A percentile compares a stretch with the other conserved stretches of the same genome.
These are phyloP conservation scores for Callipepla californica DNA, from an alignment of 2,113 vertebrate species.

Conservation along the genomic window DNA sequence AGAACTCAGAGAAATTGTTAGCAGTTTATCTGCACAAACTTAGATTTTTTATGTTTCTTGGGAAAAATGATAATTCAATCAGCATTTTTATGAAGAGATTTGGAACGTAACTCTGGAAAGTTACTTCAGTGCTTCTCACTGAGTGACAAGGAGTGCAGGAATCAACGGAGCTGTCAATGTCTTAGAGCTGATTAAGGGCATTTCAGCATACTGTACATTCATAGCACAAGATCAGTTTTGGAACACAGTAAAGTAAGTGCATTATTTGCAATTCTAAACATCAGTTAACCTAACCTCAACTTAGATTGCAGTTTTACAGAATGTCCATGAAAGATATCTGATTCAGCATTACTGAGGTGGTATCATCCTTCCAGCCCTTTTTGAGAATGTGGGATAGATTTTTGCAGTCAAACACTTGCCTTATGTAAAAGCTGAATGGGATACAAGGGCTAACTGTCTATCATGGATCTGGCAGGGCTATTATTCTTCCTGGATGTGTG, in stretches of 20 bases:
- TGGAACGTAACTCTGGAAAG: not conserved
- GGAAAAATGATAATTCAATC: not conserved
- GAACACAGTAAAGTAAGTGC: not conserved
- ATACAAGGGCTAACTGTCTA: not conserved
- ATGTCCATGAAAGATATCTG: not conserved
- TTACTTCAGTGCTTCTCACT: not conserved
- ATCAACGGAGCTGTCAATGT: not conserved
- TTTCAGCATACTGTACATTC: not conserved
- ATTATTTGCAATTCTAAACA: not conserved
- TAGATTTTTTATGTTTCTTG: not conserved
- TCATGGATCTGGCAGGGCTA: not conserved
- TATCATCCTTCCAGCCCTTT: not conserved
- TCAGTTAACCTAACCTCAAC: not conserved
- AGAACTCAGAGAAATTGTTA: not conserved
- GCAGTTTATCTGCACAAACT: not conserved
- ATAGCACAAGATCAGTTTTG: not conserved
- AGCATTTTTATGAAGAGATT: not conserved
- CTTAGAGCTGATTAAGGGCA: not conserved
- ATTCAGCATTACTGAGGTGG: not conserved
- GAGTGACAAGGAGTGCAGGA: not conserved
- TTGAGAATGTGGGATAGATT: not conserved
- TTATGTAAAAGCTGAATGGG: not conserved
- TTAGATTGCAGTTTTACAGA: not conserved
- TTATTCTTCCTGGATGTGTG: not conserved
- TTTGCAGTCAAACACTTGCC: not conserved